These are phyloP conservation scores for Torymus aiolomorphi DNA, from an alignment of 2,888 invertebrate species.

Conservation along the genomic window DNA sequence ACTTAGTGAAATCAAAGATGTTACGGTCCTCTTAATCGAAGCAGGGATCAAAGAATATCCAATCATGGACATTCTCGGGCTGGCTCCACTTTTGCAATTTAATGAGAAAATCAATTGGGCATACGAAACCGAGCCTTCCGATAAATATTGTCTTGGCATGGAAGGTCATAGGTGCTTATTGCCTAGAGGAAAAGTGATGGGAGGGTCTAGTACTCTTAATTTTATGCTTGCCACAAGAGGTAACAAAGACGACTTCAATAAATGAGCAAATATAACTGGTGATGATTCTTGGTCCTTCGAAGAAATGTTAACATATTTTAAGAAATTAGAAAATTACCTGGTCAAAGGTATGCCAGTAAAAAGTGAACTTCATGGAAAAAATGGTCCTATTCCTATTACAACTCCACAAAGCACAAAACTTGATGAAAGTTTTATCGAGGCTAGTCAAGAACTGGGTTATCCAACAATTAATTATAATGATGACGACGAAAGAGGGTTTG, in stretches of 20 bases:
- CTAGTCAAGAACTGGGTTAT: conserved; percentile 71
- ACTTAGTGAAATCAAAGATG: conserved; percentile 82
- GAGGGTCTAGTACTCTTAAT: neutral
- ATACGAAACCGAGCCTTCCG: conserved; percentile 87
- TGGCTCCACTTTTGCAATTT: conserved; percentile 90
- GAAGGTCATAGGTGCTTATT: conserved; percentile 91
- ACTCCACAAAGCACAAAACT: conserved; percentile 76
- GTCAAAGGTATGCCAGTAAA: conserved; percentile 74
- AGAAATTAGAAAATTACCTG: conserved; percentile 85
- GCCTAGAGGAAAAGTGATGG: conserved; percentile 83
- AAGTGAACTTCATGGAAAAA: conserved; percentile 77
- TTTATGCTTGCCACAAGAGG: conserved; percentile 95
- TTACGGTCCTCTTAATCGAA: conserved; percentile 84
- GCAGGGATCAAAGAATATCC: conserved; percentile 78
- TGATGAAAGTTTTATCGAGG: conserved; percentile 73
- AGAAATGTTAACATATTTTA: conserved; percentile 85
- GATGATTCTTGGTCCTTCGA: conserved; percentile 86
- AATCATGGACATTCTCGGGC: conserved; percentile 85
- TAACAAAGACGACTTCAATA: conserved; percentile 89
- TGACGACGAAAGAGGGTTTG: conserved; percentile 68
- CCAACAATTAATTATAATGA: conserved; percentile 77
- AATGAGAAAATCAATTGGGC: conserved; percentile 93
- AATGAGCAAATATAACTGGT: conserved; percentile 85
- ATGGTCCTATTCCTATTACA: conserved; percentile 79
- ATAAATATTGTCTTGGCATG: conserved; percentile 90